Evolutionary conservation across 2,888 invertebrate species (phyloP).

Genomic region (Tetragonula carbonaria): DNA sequence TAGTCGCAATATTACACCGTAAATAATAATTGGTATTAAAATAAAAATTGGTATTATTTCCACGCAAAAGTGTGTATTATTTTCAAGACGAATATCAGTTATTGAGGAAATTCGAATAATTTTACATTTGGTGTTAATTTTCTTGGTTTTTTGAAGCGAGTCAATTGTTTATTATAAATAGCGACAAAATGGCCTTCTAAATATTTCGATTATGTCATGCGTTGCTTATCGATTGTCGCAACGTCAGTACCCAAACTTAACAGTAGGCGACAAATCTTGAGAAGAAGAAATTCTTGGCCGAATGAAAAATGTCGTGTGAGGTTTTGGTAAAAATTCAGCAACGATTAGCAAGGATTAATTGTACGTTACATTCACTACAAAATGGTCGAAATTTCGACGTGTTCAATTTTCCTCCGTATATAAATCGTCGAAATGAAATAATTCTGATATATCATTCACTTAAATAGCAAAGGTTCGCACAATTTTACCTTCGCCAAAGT

Average conservation of each 20-base stretch:
- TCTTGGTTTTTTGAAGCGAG: background rate
- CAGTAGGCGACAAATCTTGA: background rate
- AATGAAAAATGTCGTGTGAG: background rate
- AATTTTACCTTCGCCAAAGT: no score
- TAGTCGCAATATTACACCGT: background rate
- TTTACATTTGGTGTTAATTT: background rate
- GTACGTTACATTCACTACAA: background rate
- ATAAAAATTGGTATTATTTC: background rate
- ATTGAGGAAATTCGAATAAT: background rate
- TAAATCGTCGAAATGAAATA: background rate
- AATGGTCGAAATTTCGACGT: background rate
- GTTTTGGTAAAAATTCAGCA: background rate
- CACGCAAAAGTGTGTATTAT: background rate
- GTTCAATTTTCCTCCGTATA: no score
- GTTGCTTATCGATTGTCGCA: background rate
- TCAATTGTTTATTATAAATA: background rate
- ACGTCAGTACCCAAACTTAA: background rate
- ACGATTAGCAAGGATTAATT: background rate
- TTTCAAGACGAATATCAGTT: background rate
- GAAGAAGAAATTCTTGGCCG: background rate
- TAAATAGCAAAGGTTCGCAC: background rate
- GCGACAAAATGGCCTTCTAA: background rate
- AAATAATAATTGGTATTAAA: background rate
- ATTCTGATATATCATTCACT: background rate
- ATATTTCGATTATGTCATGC: background rate